Conservation (phyloP, 2,113 vertebrate genomes). For the Nansenia antarctica region DNA sequence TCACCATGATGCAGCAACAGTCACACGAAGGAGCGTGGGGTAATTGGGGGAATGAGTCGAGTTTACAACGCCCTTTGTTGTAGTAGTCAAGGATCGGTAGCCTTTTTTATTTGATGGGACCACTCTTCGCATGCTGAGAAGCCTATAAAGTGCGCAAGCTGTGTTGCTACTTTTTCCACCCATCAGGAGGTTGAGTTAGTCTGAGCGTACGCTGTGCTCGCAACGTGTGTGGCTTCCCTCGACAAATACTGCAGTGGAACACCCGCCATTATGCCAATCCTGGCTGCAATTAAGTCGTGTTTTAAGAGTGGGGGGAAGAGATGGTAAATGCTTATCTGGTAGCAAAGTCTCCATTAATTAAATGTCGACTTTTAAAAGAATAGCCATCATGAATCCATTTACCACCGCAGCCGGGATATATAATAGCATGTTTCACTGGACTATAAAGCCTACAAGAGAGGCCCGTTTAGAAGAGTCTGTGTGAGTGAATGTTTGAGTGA, state of each 20-base stretch:
- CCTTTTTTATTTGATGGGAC: conserved; percentile 46
- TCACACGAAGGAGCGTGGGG: conserved; percentile 40
- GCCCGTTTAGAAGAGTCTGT: too few relatives aligned
- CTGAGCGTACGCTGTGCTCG: conserved; percentile 48
- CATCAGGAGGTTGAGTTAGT: conserved; percentile 43
- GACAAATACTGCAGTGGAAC: conserved; percentile 51
- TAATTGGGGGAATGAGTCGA: too few relatives aligned
- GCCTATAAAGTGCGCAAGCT: conserved; percentile 47
- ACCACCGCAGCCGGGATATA: conserved; percentile 34
- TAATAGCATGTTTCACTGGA: conserved; percentile 12
- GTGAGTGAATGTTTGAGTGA: too few relatives aligned
- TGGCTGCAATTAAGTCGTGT: conserved; percentile 59
- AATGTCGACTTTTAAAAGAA: background rate
- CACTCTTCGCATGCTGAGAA: conserved; percentile 44
- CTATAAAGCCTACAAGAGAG: too few relatives aligned
- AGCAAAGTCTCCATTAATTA: conserved; percentile 45
- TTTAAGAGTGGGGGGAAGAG: conserved; percentile 58
- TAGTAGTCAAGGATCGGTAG: conserved; percentile 32
- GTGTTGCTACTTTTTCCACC: conserved; percentile 37
- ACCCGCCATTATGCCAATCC: conserved; percentile 48
- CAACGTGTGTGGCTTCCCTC: conserved; percentile 69
- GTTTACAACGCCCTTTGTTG: too few relatives aligned
- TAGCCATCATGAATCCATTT: conserved; percentile 23
- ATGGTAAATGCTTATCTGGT: conserved; percentile 34
- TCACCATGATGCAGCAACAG: too few relatives aligned